A percentile compares a stretch with the other conserved stretches of the same genome.
These are phyloP conservation scores for Asarcornis scutulata DNA, from an alignment of 2,113 vertebrate genomes.

Conservation along the genomic window DNA sequence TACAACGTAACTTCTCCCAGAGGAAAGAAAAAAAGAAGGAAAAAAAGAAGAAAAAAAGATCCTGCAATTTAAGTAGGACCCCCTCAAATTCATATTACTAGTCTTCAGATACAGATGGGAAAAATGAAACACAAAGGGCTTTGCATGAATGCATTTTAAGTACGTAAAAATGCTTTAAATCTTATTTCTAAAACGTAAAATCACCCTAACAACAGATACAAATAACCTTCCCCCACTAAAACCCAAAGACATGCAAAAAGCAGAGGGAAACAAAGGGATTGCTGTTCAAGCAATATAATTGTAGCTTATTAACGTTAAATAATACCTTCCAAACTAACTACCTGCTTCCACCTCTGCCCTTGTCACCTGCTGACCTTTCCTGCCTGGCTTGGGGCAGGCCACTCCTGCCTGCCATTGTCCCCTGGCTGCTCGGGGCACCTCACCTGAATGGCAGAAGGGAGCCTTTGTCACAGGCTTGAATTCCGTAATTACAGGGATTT, in stretches of 20 bases:
- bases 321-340: constrained; percentile 72
- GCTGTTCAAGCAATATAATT: constrained; percentile 73
- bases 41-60: background rate
- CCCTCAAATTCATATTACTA: constrained; percentile 17
- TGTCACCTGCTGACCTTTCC: constrained; percentile 76
- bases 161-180: constrained; percentile 35
- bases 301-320: constrained; percentile 72
- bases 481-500: constrained; percentile 66
- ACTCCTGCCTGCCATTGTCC: constrained; percentile 52
- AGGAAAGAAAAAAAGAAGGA: background rate
- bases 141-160: constrained; percentile 6
- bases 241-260: background rate
- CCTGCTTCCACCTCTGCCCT: constrained; percentile 47
- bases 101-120: constrained; percentile 25
- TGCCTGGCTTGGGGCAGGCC: constrained; percentile 19
- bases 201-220: constrained; percentile 2
- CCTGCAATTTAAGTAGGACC: background rate
- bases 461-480: constrained; percentile 56
- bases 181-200: constrained; percentile 14
- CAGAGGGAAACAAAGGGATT: constrained; percentile 72
- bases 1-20: background rate
- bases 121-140: background rate
- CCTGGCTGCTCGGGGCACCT: constrained; percentile 38
- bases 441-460: constrained; percentile 70
- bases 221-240: background rate